These are phyloP conservation scores for Trinorchestia longiramus DNA, from an alignment of 1,140 invertebrate genomes.

Conservation along the genomic window DNA sequence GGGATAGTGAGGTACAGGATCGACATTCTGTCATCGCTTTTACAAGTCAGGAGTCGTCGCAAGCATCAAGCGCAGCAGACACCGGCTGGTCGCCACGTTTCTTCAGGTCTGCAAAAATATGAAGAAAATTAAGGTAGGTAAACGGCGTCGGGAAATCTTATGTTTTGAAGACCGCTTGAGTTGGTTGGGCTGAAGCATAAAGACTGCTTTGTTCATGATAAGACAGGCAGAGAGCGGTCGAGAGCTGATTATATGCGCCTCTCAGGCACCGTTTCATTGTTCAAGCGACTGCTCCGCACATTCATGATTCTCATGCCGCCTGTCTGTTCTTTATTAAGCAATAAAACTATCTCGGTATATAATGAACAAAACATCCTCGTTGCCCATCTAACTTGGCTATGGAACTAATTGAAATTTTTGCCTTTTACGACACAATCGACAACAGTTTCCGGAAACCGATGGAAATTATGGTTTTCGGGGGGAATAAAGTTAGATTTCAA, in stretches of 20 bases:
- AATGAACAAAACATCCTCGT: not conserved
- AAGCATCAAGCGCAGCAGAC: not conserved
- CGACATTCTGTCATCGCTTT: not conserved
- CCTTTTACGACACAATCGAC: not conserved
- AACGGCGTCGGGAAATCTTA: conserved; percentile 6
- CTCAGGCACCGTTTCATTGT: conserved; percentile 6
- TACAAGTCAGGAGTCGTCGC: not conserved
- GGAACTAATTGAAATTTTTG: not conserved
- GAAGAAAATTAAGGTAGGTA: not conserved
- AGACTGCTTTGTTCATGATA: not conserved
- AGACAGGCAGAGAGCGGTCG: conserved; percentile 3
- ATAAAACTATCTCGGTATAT: not conserved
- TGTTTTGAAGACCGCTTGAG: conserved; percentile 6
- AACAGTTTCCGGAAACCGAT: not conserved
- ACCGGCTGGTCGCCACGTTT: not conserved
- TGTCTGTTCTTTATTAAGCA: not conserved
- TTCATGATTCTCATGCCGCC: not conserved
- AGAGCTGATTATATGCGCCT: not conserved
- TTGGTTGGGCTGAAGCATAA: not conserved
- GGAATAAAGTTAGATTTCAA: no score
- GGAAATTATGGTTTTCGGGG: no score
- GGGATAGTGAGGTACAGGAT: not conserved
- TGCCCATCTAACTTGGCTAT: not conserved
- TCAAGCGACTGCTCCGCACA: not conserved
- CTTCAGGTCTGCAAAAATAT: not conserved